A percentile compares a stretch with the other conserved stretches of the same genome.
Evolutionary conservation across 2,888 invertebrate species (phyloP).

Genomic region (Cylloceria caligata): DNA sequence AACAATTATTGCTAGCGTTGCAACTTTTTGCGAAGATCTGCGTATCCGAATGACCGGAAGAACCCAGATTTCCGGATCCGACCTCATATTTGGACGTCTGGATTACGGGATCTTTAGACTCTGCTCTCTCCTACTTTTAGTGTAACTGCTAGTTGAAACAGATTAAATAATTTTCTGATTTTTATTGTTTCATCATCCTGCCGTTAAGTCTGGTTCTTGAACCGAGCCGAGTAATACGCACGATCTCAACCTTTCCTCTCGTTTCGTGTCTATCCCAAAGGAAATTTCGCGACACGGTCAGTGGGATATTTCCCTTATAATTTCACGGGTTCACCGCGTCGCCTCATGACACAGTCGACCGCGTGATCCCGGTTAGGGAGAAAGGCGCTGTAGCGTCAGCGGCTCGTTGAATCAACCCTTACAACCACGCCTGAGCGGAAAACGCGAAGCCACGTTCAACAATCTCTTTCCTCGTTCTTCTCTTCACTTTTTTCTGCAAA

Average conservation of each 20-base stretch:
- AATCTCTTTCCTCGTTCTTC: neutral
- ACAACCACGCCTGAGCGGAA: constrained; percentile 16
- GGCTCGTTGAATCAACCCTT: constrained; percentile 40
- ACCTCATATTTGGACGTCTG: too few relatives aligned
- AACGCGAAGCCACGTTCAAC: constrained; percentile 12
- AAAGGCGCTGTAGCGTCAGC: neutral
- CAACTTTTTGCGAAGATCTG: too few relatives aligned
- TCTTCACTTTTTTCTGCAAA: constrained; percentile 13
- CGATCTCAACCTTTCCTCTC: neutral
- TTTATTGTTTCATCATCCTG: neutral
- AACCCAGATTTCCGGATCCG: too few relatives aligned
- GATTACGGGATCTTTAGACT: too few relatives aligned
- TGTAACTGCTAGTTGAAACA: neutral
- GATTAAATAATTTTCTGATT: neutral
- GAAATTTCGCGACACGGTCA: constrained; percentile 69
- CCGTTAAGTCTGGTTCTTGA: neutral
- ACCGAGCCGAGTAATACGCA: neutral
- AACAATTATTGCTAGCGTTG: too few relatives aligned
- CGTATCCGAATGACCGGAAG: too few relatives aligned
- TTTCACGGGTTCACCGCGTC: constrained; percentile 67
- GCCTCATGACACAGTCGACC: constrained; percentile 50
- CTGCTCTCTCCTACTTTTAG: neutral
- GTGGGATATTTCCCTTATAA: constrained; percentile 74
- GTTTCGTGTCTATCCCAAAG: constrained; percentile 58
- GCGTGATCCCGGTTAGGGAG: neutral